These are phyloP conservation scores for Sepiola atlantica DNA, from an alignment of 2,888 invertebrate genomes.

Conservation along the genomic window DNA sequence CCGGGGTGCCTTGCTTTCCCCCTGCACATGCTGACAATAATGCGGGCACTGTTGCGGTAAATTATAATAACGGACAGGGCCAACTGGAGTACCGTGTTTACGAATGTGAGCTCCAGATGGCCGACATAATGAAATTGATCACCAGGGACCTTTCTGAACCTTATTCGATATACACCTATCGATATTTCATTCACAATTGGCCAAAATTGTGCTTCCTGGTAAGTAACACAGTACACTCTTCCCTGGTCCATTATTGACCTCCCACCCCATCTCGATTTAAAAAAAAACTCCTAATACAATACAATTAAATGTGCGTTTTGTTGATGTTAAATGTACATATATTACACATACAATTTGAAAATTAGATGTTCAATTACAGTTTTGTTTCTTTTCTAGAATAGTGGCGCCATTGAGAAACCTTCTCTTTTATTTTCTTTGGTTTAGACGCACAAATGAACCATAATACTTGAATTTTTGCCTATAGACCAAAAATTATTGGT, in stretches of 20 bases:
- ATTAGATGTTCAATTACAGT: too few species aligned
- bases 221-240: slow-evolving; percentile 72
- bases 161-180: slow-evolving; percentile 99
- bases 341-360: too few species aligned
- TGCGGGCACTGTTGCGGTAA: not conserved
- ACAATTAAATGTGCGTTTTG: too few species aligned
- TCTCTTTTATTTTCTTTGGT: too few species aligned
- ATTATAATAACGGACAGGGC: not conserved
- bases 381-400: too few species aligned
- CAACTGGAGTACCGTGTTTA: slow-evolving; percentile 78
- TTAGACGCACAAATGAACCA: too few species aligned
- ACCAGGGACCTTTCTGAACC: slow-evolving; percentile 99
- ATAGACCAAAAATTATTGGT: too few species aligned
- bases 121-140: slow-evolving; percentile 98
- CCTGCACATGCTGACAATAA: slow-evolving; percentile 33
- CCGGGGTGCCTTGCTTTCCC: not conserved
- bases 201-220: slow-evolving; percentile 97
- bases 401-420: too few species aligned
- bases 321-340: too few species aligned
- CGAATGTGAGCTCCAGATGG: slow-evolving; percentile 97
- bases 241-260: not conserved
- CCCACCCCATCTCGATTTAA: not conserved
- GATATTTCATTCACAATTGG: slow-evolving; percentile 99
- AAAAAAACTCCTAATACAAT: not conserved
- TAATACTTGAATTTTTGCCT: too few species aligned